Conservation (phyloP, 2,797 vertebrate species). For the Antrozous pallidus region DNA sequence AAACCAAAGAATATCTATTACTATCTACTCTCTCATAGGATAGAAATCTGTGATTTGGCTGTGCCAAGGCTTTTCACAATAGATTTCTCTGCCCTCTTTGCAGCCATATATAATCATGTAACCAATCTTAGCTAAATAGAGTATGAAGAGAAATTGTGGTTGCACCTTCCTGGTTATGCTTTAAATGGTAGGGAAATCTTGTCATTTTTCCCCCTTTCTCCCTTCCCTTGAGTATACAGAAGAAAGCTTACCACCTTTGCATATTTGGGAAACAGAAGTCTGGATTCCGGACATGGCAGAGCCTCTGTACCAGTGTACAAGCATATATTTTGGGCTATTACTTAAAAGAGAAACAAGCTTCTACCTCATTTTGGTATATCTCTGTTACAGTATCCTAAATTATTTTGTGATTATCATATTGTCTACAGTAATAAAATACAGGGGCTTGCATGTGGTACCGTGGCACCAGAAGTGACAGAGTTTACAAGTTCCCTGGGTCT, state of each 20-base stretch:
- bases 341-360: neutral
- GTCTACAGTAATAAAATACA: neutral
- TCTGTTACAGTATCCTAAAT: neutral
- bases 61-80: neutral
- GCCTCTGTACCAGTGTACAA: neutral
- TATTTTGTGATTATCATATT: neutral
- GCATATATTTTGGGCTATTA: neutral
- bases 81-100: neutral
- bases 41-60: neutral
- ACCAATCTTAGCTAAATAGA: neutral
- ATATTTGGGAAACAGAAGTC: neutral
- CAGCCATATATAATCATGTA: neutral
- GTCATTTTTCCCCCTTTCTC: neutral
- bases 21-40: neutral
- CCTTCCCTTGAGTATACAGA: neutral
- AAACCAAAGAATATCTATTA: neutral
- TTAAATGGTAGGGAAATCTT: neutral
- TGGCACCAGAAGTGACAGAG: slow-evolving; percentile 76
- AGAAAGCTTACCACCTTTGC: neutral
- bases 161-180: neutral
- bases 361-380: neutral
- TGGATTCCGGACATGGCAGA: neutral
- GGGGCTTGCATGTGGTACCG: slow-evolving; percentile 64
- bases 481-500: slow-evolving; percentile 76
- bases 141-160: neutral